Evolutionary conservation across 2,888 invertebrate genomes (phyloP).

Genomic region (Anthophora plumipes): DNA sequence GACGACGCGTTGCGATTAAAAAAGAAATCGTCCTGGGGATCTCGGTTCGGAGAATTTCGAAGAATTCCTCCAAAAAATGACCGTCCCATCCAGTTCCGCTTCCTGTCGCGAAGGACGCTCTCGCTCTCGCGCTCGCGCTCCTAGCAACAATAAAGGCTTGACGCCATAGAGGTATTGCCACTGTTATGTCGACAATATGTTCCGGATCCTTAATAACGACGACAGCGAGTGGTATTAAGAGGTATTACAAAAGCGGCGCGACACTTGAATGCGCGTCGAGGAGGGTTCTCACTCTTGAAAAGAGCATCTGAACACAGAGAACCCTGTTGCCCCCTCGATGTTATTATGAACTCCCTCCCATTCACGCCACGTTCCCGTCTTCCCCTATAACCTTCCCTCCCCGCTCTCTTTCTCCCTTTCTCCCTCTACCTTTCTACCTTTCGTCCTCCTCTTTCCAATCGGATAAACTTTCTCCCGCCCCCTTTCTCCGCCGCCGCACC

Average conservation of each 20-base stretch:
- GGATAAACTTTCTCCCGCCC: slow-evolving; percentile 65
- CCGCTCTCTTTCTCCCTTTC: slow-evolving; percentile 43
- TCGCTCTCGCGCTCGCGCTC: slow-evolving; percentile 25
- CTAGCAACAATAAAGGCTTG: slow-evolving; percentile 72
- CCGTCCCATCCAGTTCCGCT: slow-evolving; percentile 13
- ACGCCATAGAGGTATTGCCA: slow-evolving; percentile 71
- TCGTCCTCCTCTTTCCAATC: slow-evolving; percentile 52
- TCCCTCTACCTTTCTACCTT: slow-evolving; percentile 34
- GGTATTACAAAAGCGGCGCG: slow-evolving; percentile 82
- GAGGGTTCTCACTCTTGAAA: slow-evolving; percentile 79
- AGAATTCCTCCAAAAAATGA: slow-evolving; percentile 3
- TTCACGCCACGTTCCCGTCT: slow-evolving; percentile 72
- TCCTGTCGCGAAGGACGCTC: slow-evolving; percentile 40
- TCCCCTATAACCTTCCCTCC: slow-evolving; percentile 33
- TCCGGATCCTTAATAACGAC: slow-evolving; percentile 81
- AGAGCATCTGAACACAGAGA: slow-evolving; percentile 79
- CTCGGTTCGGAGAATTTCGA: neutral
- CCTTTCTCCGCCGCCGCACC: slow-evolving; percentile 29
- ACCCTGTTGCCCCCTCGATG: slow-evolving; percentile 72
- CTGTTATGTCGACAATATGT: slow-evolving; percentile 79
- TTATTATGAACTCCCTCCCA: slow-evolving; percentile 80
- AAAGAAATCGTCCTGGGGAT: no score
- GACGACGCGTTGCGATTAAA: no score
- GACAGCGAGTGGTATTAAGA: slow-evolving; percentile 81
- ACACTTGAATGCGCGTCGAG: slow-evolving; percentile 82